Percentiles rank a stretch among this genome's conserved stretches.
These are phyloP conservation scores for Chaetoderma sp. DNA, from an alignment of 2,888 invertebrate genomes.

Conservation along the genomic window DNA sequence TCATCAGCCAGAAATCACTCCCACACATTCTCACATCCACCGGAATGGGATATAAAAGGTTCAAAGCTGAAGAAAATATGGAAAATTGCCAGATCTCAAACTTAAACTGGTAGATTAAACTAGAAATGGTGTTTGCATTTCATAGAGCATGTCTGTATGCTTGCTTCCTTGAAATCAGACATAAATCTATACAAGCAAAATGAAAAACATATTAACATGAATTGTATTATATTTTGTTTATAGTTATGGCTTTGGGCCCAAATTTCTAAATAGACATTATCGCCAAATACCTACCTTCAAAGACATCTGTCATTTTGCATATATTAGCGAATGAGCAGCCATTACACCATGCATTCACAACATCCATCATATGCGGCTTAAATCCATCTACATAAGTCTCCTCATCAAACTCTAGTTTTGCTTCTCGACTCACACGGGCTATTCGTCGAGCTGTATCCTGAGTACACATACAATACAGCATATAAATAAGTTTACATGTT, in stretches of 20 bases:
- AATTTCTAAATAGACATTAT: too few relatives aligned
- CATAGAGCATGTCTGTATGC: too few relatives aligned
- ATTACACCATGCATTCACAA: slow-evolving; percentile 95
- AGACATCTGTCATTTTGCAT: slow-evolving; percentile 77
- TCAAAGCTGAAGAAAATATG: background rate
- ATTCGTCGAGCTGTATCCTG: slow-evolving; percentile 82
- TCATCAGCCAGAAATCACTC: background rate
- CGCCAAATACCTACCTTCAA: slow-evolving; percentile 65
- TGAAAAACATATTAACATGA: too few relatives aligned
- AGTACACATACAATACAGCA: background rate
- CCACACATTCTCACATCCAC: background rate
- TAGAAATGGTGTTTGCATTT: too few relatives aligned
- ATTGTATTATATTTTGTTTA: too few relatives aligned
- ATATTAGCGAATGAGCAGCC: slow-evolving; percentile 91
- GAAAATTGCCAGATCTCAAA: too few relatives aligned
- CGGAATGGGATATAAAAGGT: background rate
- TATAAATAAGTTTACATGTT: background rate
- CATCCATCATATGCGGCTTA: slow-evolving; percentile 96
- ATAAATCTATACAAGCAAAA: too few relatives aligned
- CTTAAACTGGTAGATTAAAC: too few relatives aligned
- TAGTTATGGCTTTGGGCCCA: too few relatives aligned
- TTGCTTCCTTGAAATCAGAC: too few relatives aligned
- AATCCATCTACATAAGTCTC: slow-evolving; percentile 92
- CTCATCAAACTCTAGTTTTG: slow-evolving; percentile 79
- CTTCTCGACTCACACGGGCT: slow-evolving; percentile 76